Evolutionary conservation across 2,888 invertebrate genomes (phyloP), one percentile per base, ranked within the genome.

Genomic region (Acleris laterana): DNA sequence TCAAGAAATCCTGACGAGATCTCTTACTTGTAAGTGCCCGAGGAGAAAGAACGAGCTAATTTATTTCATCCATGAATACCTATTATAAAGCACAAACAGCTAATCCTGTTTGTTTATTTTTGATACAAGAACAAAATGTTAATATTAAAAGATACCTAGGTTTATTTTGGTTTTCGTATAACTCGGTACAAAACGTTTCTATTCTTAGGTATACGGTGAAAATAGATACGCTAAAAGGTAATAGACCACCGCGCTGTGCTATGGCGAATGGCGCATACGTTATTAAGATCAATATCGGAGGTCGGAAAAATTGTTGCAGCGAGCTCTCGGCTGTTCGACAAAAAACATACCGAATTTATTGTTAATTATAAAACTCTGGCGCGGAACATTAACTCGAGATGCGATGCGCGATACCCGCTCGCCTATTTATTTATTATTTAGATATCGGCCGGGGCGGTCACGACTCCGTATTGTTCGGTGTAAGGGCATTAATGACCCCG

Each of bases 391-490:
- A 93, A 88, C 87, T 81, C 82, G 80, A 88, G 91, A 91, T 92
- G 85, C 89, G 87, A 82, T 83, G 83, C 74, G 75, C 78, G 91
- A 92, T 91, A 90, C 78, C 81, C 70, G 82, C 80, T 77, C 82
- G 84, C 89, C 90, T 92, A 92, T 92, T 91, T 91, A 92, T 92
- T 91, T 92, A 93, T 92, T 93, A 92, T 91, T 90, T 90, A 92
- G 91, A 90, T 90, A 91, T 89, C 84, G 87, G 85, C 83, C 84
- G 82, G 80, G 73, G 85, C 87, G 89, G 90, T 90, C 92, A 92
- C 90, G 92, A 91, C 83, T 88, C 85, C 87, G 89, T 91, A 90
- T 92, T 92, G 91, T 91, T 88, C 88, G 89, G 80, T 82, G 84
- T 90, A 90, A 91, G 90, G 87, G 84, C 88, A 89, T 89, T 89